A percentile compares a stretch with the other conserved stretches of the same genome.
Conservation (phyloP, 2,797 vertebrate species). For the Danio kyathit region DNA sequence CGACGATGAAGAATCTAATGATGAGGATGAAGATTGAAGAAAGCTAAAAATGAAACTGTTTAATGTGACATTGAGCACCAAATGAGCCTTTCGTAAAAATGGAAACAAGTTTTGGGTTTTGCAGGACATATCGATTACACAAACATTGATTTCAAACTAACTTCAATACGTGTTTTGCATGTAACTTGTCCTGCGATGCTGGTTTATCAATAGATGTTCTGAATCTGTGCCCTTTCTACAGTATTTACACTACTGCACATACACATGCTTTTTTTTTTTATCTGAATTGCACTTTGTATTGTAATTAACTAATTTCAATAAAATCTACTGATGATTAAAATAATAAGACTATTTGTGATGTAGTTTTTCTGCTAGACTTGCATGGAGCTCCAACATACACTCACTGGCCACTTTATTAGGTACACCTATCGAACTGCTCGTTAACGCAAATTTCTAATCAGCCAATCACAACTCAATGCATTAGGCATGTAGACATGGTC, state of each 20-base stretch:
- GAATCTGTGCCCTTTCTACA: not conserved
- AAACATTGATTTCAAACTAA: not conserved
- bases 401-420: too few relatives aligned
- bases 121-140: not conserved
- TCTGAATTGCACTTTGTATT: slow-evolving; percentile 6
- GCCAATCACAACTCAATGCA: too few relatives aligned
- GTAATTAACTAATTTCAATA: not conserved
- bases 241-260: not conserved
- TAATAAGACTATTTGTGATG: not conserved
- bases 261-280: not conserved
- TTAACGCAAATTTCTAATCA: too few relatives aligned
- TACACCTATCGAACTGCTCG: too few relatives aligned
- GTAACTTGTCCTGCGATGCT: not conserved
- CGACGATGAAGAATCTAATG: not conserved
- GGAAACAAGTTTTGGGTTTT: not conserved
- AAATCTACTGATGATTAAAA: not conserved
- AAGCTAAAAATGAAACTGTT: not conserved
- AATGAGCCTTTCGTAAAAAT: not conserved
- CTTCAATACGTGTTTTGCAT: not conserved
- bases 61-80: not conserved
- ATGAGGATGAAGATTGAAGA: not conserved
- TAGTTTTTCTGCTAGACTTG: not conserved
- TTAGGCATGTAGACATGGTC: too few relatives aligned
- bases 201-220: not conserved
- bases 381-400: not conserved